Evolutionary conservation across 2,797 vertebrate genomes (phyloP).

Genomic region (Myotis pilosus): DNA sequence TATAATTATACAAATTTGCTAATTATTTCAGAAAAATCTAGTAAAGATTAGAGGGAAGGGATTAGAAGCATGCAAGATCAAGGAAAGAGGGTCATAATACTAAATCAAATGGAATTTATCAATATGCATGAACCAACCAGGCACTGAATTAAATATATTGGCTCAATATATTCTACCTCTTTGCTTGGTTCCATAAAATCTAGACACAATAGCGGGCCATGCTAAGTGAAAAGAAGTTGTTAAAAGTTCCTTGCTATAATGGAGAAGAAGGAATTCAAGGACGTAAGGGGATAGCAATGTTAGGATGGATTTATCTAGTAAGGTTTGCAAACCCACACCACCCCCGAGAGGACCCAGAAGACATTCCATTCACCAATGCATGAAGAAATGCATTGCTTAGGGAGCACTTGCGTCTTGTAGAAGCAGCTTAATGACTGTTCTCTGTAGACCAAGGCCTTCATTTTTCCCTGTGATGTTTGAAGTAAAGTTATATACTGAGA

Average conservation of each 20-base stretch:
- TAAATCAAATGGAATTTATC: background rate
- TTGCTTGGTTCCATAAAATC: background rate
- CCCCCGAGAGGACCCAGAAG: background rate
- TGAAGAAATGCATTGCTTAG: background rate
- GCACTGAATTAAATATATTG: background rate
- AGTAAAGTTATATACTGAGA: background rate
- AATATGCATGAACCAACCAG: background rate
- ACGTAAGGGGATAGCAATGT: background rate
- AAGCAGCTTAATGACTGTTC: background rate
- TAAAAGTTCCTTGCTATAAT: background rate
- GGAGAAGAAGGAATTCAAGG: background rate
- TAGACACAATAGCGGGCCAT: background rate
- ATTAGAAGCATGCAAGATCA: background rate
- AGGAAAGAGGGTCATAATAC: background rate
- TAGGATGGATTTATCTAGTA: background rate
- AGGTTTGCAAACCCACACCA: background rate
- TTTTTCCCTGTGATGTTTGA: background rate
- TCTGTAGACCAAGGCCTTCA: background rate
- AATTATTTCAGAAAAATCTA: slow-evolving; percentile 15
- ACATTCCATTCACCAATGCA: background rate
- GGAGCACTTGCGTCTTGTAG: background rate
- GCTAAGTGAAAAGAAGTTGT: slow-evolving; percentile 11
- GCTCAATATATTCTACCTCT: background rate
- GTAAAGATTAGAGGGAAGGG: background rate
- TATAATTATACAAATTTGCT: background rate